Evolutionary conservation across 2,797 vertebrate species (phyloP).

Genomic region (Somateria mollissima): DNA sequence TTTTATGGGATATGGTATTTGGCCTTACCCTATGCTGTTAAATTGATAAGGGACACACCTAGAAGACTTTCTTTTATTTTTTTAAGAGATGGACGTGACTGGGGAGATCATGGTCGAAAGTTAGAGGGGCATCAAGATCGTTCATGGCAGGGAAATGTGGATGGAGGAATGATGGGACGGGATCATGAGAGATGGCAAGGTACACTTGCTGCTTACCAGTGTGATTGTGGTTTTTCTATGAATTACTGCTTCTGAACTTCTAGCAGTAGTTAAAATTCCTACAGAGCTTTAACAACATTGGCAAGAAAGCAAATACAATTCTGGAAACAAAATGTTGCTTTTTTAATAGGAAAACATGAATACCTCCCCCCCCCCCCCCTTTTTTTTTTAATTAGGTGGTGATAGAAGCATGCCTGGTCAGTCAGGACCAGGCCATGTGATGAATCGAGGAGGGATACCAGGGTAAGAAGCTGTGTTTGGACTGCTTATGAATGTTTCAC

Average conservation of each 20-base stretch:
- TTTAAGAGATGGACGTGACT: constrained; percentile 87
- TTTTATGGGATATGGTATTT: background rate
- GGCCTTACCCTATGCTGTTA: constrained; percentile 17
- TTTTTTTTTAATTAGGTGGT: constrained; percentile 75
- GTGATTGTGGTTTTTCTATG: constrained; percentile 39
- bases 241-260: constrained; percentile 26
- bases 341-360: background rate
- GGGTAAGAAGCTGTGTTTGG: constrained; percentile 78
- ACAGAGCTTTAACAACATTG: background rate
- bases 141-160: constrained; percentile 73
- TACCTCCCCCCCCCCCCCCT: background rate
- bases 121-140: constrained; percentile 85
- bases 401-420: constrained; percentile 82
- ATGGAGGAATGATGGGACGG: constrained; percentile 63
- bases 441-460: constrained; percentile 86
- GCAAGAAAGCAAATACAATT: constrained; percentile 13
- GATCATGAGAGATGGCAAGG: constrained; percentile 79
- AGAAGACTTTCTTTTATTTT: constrained; percentile 59
- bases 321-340: background rate
- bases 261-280: constrained; percentile 5
- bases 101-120: constrained; percentile 87
- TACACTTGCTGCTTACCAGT: constrained; percentile 68
- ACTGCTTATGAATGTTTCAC: background rate
- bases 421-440: constrained; percentile 83
- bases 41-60: constrained; percentile 21